Percentiles rank a stretch among this genome's conserved stretches.
These are phyloP conservation scores for Xenopus petersii DNA, from an alignment of 2,797 vertebrate species.

Conservation along the genomic window DNA sequence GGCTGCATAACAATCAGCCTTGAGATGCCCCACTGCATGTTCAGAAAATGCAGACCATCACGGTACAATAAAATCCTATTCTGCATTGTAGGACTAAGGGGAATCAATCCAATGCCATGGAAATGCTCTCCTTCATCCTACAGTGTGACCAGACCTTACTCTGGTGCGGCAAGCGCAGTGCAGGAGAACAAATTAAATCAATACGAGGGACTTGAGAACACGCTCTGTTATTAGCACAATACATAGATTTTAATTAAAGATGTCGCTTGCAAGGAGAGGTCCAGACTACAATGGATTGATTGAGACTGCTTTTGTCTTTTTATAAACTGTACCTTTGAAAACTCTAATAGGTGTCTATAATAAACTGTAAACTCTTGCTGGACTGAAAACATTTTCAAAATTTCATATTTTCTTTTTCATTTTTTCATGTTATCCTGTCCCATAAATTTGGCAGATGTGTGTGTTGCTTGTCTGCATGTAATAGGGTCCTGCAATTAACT, in stretches of 20 bases:
- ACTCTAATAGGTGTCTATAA: no score
- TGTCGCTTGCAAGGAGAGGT: constrained; percentile 55
- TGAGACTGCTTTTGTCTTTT: constrained; percentile 45
- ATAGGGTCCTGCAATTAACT: no score
- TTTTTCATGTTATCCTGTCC: no score
- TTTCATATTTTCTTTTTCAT: no score
- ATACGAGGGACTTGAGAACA: constrained; percentile 58
- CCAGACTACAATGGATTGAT: constrained; percentile 54
- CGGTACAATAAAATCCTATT: constrained; percentile 30
- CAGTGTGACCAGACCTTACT: constrained; percentile 48
- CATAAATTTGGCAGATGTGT: no score
- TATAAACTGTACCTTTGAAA: no score
- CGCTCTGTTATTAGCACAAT: constrained; percentile 62
- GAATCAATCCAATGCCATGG: constrained; percentile 32
- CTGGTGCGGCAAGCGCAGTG: constrained; percentile 19
- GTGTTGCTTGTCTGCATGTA: no score
- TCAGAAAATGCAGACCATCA: constrained; percentile 11
- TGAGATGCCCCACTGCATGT: constrained; percentile 23
- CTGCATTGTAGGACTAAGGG: constrained; percentile 25
- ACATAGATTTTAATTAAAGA: constrained; percentile 69
- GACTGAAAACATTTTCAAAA: no score
- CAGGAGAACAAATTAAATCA: constrained; percentile 62
- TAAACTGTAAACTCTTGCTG: no score
- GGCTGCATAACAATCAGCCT: constrained; percentile 35
- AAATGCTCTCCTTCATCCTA: constrained; percentile 53